These are phyloP conservation scores for Asarcornis scutulata DNA, from an alignment of 2,113 vertebrate species.

Conservation along the genomic window DNA sequence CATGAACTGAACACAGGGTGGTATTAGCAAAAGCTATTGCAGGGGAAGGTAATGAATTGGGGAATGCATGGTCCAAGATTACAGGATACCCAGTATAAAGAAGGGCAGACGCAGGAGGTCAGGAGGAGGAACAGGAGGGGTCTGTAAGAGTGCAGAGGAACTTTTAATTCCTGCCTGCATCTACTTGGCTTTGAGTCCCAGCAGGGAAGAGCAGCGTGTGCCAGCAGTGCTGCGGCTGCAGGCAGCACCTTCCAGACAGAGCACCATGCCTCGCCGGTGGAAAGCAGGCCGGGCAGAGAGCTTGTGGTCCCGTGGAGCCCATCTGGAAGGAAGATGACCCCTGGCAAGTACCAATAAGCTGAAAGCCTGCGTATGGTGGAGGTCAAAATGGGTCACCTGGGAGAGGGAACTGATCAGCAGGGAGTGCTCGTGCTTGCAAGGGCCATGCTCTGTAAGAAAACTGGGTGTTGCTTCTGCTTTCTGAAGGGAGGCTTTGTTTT, in stretches of 20 bases:
- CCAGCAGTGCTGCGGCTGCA: not conserved
- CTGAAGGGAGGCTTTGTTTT: not conserved
- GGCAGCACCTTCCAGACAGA: conserved; percentile 7
- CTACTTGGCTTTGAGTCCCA: not conserved
- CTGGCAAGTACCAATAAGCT: not conserved
- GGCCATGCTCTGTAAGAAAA: not conserved
- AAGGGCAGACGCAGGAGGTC: not conserved
- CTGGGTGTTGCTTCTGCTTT: not conserved
- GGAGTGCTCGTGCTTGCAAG: not conserved
- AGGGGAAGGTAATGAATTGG: not conserved
- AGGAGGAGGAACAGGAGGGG: not conserved
- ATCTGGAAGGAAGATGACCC: not conserved
- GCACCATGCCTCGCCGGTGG: not conserved
- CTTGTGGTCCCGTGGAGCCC: not conserved
- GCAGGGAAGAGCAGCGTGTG: not conserved
- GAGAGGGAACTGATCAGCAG: not conserved
- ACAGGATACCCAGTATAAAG: not conserved
- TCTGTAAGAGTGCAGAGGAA: not conserved
- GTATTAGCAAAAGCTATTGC: conserved; percentile 23
- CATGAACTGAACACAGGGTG: not conserved
- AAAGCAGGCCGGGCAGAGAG: not conserved
- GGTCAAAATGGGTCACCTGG: not conserved
- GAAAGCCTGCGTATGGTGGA: not conserved
- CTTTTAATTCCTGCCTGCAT: not conserved
- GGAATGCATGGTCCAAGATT: not conserved